Evolutionary conservation across 2,888 invertebrate species (phyloP).

Genomic region (Sarcophaga carnaria): DNA sequence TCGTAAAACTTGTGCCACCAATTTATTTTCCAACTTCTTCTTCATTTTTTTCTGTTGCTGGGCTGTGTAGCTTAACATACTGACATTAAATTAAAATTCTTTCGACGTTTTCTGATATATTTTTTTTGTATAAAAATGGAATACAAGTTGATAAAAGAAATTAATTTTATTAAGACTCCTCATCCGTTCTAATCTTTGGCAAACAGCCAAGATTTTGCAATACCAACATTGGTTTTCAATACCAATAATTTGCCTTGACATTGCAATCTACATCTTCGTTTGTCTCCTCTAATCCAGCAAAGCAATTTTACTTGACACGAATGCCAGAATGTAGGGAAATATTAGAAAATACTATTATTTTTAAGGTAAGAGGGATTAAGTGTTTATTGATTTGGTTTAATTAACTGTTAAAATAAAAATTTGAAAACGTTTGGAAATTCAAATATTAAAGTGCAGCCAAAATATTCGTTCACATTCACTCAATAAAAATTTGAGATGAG

Average conservation of each 20-base stretch:
- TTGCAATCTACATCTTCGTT: neutral
- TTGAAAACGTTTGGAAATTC: neutral
- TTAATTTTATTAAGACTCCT: constrained; percentile 18
- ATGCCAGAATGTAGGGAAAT: neutral
- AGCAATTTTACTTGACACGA: neutral
- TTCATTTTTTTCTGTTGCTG: neutral
- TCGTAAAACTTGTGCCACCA: constrained; percentile 48
- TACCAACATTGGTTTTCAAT: neutral
- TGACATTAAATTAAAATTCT: constrained; percentile 54
- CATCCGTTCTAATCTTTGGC: constrained; percentile 19
- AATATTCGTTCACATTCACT: neutral
- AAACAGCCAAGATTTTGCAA: constrained; percentile 30
- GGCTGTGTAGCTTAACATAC: constrained; percentile 35
- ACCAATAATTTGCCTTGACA: constrained; percentile 6
- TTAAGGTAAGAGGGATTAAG: neutral
- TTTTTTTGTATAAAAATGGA: neutral
- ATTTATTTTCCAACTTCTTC: no score
- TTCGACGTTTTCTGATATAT: neutral
- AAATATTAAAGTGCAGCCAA: neutral
- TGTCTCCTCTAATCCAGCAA: neutral
- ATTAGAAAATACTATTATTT: neutral
- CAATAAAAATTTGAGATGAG: neutral
- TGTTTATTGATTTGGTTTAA: neutral
- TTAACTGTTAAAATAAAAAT: no score
- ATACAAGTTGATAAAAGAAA: neutral